A percentile compares a stretch with the other conserved stretches of the same genome.
phyloP scores from a whole-genome alignment of 2,113 vertebrate species.

The Rhea pennata region DNA sequence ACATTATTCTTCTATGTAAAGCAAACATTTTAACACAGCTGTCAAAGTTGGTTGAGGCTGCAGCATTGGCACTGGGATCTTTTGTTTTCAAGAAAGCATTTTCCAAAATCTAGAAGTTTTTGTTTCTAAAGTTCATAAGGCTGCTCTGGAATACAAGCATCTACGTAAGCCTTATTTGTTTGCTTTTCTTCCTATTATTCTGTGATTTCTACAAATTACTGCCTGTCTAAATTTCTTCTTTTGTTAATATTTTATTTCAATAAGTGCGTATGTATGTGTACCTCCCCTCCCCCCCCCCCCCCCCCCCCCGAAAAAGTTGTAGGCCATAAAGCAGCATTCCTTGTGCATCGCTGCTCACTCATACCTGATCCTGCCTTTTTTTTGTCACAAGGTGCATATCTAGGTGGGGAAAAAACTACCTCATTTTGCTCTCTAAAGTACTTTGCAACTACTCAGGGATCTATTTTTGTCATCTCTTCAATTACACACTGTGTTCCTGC shows the following conservation, averaged over 20 bases:
- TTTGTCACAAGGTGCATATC: not conserved
- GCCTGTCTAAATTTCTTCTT: not conserved
- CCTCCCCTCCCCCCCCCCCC: not conserved
- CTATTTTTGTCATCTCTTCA: conserved; percentile 37
- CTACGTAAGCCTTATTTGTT: not conserved
- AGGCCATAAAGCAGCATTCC: not conserved
- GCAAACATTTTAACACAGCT: not conserved
- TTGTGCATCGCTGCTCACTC: not conserved
- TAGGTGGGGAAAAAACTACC: not conserved
- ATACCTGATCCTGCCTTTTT: not conserved
- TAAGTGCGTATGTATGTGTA: not conserved
- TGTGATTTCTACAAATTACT: not conserved
- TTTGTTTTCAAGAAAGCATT: not conserved
- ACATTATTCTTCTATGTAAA: not conserved
- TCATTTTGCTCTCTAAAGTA: not conserved
- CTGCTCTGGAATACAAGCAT: not conserved
- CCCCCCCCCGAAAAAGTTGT: not conserved
- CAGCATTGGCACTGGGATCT: not conserved
- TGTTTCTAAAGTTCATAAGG: not conserved
- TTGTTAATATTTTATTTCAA: not conserved
- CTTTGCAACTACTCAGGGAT: not conserved
- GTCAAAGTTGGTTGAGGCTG: not conserved
- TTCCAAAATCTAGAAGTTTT: not conserved
- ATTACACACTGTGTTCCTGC: not conserved
- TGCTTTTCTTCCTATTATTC: not conserved